These are phyloP conservation scores for Melipona bicolor DNA, from an alignment of 2,888 invertebrate species.

Conservation along the genomic window DNA sequence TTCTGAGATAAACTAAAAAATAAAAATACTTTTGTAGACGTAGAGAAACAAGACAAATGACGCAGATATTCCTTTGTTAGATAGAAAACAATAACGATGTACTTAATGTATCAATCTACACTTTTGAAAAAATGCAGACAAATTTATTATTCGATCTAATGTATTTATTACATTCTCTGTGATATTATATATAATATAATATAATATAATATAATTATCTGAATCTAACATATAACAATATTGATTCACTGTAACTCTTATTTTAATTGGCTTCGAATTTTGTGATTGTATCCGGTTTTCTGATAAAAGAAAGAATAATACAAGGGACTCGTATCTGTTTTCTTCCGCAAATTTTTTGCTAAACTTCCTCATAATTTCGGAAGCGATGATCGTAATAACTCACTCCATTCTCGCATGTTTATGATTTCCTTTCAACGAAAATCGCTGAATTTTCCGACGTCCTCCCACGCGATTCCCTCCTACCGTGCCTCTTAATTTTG, in stretches of 20 bases:
- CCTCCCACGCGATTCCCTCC: constrained; percentile 4
- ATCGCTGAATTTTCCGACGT: constrained; percentile 7
- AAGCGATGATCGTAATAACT: constrained; percentile 7
- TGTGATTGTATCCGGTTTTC: neutral
- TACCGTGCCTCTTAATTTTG: constrained; percentile 24
- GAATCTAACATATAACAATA: too few species aligned
- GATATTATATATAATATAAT: neutral
- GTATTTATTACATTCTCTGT: neutral
- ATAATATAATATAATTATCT: neutral
- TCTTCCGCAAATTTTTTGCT: neutral
- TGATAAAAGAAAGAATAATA: neutral
- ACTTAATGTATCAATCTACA: neutral
- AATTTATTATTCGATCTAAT: neutral
- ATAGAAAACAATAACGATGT: neutral
- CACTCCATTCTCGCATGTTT: neutral
- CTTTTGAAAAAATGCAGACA: neutral
- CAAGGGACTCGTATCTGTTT: neutral
- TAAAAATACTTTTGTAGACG: neutral
- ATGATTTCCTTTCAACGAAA: constrained; percentile 18
- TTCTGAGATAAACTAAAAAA: neutral
- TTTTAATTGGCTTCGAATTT: neutral
- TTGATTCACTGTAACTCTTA: neutral
- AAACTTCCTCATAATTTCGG: neutral
- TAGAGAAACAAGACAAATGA: neutral
- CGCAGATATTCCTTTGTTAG: neutral